Percentiles rank a stretch among this genome's conserved stretches.
Evolutionary conservation across 2,113 vertebrate species (phyloP).

Genomic region (Syrrhaptes paradoxus): DNA sequence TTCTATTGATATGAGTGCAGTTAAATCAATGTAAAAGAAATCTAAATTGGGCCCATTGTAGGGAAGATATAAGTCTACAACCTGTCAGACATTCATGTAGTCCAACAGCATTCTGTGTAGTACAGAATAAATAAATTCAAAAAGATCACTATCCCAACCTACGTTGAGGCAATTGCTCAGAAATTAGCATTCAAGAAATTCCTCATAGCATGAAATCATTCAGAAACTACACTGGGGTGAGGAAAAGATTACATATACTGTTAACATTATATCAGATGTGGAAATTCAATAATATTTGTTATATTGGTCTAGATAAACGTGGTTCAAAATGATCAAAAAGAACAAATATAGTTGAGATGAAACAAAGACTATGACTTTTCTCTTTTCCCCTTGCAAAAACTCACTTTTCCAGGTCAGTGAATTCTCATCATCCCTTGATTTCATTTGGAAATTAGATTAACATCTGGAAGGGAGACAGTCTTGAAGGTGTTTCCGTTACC

Average conservation of each 20-base stretch:
- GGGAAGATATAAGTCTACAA: not conserved
- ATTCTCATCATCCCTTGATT: not conserved
- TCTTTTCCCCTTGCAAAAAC: not conserved
- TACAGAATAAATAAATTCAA: not conserved
- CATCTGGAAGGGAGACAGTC: not conserved
- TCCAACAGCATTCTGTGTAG: not conserved
- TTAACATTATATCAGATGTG: not conserved
- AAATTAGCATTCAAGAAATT: not conserved
- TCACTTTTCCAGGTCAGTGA: not conserved
- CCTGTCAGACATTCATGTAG: not conserved
- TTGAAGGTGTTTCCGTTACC: not conserved
- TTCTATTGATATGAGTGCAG: conserved; percentile 8
- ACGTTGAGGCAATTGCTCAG: not conserved
- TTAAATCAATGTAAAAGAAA: conserved; percentile 11
- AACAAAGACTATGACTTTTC: not conserved
- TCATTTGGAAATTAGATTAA: conserved; percentile 5
- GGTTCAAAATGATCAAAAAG: not conserved
- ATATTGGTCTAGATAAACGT: not conserved
- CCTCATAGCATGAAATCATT: not conserved
- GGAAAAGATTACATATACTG: not conserved
- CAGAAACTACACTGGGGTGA: not conserved
- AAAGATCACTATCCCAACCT: not conserved
- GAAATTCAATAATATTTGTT: not conserved
- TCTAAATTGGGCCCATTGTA: conserved; percentile 31
- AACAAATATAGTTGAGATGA: not conserved